Evolutionary conservation across 2,113 vertebrate genomes (phyloP).

Genomic region (Formicarius rufipectus): DNA sequence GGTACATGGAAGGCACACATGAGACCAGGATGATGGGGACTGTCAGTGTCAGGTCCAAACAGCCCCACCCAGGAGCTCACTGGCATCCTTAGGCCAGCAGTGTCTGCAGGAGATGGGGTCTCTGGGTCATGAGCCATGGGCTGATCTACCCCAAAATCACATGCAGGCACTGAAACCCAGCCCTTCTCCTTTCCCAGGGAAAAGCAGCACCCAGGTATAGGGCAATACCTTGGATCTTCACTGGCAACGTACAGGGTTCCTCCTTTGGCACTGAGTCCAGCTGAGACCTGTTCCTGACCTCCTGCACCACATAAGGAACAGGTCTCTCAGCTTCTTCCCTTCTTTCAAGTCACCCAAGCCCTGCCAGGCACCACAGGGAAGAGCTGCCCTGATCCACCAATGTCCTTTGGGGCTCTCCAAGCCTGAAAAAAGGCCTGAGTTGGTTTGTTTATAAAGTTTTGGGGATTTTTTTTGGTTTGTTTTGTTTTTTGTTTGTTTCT

Average conservation of each 20-base stretch:
- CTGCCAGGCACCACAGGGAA: background rate
- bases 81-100: background rate
- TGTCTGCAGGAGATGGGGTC: rapidly evolving
- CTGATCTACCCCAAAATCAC: background rate
- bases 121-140: background rate
- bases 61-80: background rate
- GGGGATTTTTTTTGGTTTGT: no score
- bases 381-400: background rate
- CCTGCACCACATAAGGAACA: background rate
- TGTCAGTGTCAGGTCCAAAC: background rate
- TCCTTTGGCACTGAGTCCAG: background rate
- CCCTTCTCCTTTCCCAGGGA: background rate
- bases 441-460: background rate
- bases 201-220: background rate
- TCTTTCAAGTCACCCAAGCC: background rate
- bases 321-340: background rate
- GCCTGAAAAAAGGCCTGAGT: background rate
- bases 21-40: background rate
- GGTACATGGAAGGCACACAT: background rate
- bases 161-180: background rate
- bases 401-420: background rate
- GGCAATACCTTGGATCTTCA: background rate
- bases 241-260: background rate
- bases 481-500: no score
- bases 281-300: background rate